Evolutionary conservation across 2,113 vertebrate genomes (phyloP), one percentile per base, ranked within the genome.

Genomic region (Megalops atlanticus): DNA sequence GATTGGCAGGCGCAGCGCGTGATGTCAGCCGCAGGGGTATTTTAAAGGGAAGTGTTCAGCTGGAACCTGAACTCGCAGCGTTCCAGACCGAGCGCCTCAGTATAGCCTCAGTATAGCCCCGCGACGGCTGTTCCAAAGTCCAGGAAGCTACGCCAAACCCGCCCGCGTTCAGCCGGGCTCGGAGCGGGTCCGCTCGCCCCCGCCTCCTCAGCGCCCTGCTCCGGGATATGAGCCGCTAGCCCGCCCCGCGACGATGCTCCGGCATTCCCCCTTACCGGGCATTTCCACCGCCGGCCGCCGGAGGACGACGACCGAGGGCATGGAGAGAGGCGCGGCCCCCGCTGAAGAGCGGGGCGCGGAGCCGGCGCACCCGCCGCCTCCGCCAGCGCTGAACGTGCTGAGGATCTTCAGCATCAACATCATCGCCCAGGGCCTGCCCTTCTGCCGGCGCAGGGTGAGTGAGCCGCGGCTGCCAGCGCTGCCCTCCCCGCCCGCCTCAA

Each of bases 401-500:
- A 96, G 96, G 95, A 97, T 98, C 89, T 99, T 99, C 92, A 98
- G 97, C 92, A 97, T 99, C 92, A 99, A 97, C 92, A 98, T 99
- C 92, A 98, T 99, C 87, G 94, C 98, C 31, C 97, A 98, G 86
- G 95, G 97, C 80, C 91, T 99, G 90, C 97, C 97, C 49, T 99
- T 99, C 92, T 98, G 96, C 89, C 96, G 95, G 82, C 95, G 96
- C 91, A 96, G 97, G 97, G 97, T 99, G 94, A 94, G 94, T 94
- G 0, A 58, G 52, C 15, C 49, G 14, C 49, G 16, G 24, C 69
- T 41, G 74, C 31, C 1, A 7, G 5, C 36, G n/a, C 24, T 52
- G 12, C 24, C 52, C 24, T 14, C 38, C 38, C 38, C 39, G 18
- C 35, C 72, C 14, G 7, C 21, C 21, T 40, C n/a, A 71, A 71